Evolutionary conservation across 2,888 invertebrate genomes (phyloP), one percentile per base, ranked within the genome.

Genomic region (Abrostola tripartita): DNA sequence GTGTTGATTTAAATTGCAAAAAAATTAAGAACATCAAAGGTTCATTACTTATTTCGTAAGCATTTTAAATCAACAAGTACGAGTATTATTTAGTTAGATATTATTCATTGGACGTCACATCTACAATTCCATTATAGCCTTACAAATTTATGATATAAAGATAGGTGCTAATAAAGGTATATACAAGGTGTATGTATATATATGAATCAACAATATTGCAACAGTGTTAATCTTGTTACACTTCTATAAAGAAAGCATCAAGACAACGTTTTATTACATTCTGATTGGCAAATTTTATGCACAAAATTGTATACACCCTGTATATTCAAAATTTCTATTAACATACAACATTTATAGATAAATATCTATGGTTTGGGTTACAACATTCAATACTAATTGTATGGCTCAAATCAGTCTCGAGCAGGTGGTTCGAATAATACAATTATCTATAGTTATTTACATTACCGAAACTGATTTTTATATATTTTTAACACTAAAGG

Each of bases 381-480:
- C 64, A 71, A 71, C 76, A 76, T 65, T 81, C 73, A 84, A 86
- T 83, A 85, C 81, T 84, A 81, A 84, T 75, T 79, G 81, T 90
- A 92, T 93, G 92, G 92, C 93, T 85, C 82, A 89, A 79, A 88
- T 92, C 92, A 93, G 93, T 92, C 89, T 88, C 91, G 85, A 89
- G 78, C 85, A 85, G 88, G 89, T 90, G 88, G 88, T 88, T 76
- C 76, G 61, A 70, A 57, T 70, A 79, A 69, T 68, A 78, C 62
- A 71, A 77, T 68, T 80, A 83, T 78, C 71, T 85, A 84, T 79
- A 81, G 77, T 81, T 86, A 88, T 87, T 83, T 86, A 90, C 86
- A 85, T 78, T 79, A 82, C 82, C 84, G 86, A 90, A 90, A 92
- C 88, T 89, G 88, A 88, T 82, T 78, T 54, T 60, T 41, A 54